A percentile compares a stretch with the other conserved stretches of the same genome.
Evolutionary conservation across 2,888 invertebrate species (phyloP).

Genomic region (Ernsta delagoae): DNA sequence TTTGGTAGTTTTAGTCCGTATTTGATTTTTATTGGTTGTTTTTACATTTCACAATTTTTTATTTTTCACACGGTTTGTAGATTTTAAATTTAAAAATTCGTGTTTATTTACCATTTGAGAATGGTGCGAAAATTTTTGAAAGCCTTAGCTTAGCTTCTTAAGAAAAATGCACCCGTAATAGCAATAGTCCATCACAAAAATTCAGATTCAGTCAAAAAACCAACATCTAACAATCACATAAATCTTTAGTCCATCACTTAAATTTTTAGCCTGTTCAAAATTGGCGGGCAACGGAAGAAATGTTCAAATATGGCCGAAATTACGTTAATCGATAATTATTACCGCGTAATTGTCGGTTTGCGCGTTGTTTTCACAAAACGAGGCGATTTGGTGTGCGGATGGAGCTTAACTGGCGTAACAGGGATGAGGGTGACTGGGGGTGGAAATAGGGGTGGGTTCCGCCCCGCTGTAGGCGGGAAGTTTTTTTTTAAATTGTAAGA

Average conservation of each 20-base stretch:
- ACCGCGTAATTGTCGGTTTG: conserved; percentile 51
- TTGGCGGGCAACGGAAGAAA: conserved; percentile 15
- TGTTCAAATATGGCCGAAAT: conserved; percentile 41
- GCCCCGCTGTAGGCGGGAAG: conserved; percentile 33
- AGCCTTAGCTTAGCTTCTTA: no score
- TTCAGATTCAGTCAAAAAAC: conserved; percentile 1
- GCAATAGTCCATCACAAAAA: not conserved
- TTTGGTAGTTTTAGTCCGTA: not conserved
- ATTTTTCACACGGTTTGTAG: not conserved
- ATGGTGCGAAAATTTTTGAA: no score
- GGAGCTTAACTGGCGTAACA: conserved; percentile 65
- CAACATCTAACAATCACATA: not conserved
- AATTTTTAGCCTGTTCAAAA: conserved; percentile 28
- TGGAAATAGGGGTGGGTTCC: conserved; percentile 26
- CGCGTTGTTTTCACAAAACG: conserved; percentile 61
- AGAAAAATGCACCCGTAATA: no score
- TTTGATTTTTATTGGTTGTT: not conserved
- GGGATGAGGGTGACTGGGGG: conserved; percentile 31
- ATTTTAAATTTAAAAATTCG: not conserved
- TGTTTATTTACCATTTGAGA: not conserved
- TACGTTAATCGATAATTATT: conserved; percentile 50
- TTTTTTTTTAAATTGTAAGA: conserved; percentile 22
- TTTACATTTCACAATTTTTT: not conserved
- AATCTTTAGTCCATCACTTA: not conserved
- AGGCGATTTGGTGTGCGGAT: conserved; percentile 64